Evolutionary conservation across 2,113 vertebrate genomes (phyloP), one percentile per base, ranked within the genome.

Genomic region (Tichodroma muraria): DNA sequence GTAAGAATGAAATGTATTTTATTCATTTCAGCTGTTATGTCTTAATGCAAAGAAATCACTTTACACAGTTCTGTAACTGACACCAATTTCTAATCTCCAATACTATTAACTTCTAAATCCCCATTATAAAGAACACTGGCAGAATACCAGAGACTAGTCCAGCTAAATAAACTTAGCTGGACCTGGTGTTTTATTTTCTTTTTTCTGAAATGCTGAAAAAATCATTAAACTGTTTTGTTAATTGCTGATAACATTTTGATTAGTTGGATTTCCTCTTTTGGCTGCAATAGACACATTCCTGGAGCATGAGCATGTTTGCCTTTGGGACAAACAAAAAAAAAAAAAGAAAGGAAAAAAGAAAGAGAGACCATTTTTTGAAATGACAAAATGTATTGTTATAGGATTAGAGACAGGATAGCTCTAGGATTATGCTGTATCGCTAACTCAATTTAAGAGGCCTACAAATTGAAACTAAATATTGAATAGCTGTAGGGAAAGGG

Each of bases 171-270:
- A 92, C 88, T 97, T 97, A 96, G 92, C 68, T 83, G 92, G 81
- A 94, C 82, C 77, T 95, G 72, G 76, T 91, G 70, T 68, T 94
- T 83, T 93, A 59, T 94, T 97, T 97, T 86, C 68, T 71, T 96
- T 97, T 92, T 90, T 78, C 76, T 95, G 50, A 94, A 94, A 97
- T 85, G 80, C 30, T 85, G 60, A 95, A 97, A 97, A 73, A 88
- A 70, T 63, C 64, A 28, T 96, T 97, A 96, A 97, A 96, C 68
- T 85, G 92, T 89, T 97, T 95, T 90, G 93, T 92, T 96, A 97
- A 97, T 97, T 97, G 80, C 91, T 96, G 97, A 97, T 98, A 98
- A 97, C 92, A 95, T 95, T 97, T 96, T 95, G 93, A 54, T 96
- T 96, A 94, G 83, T 95, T 96, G 80, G 90, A 95, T 95, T 97